Conservation (phyloP, 2,888 invertebrate species). For the Meiosimyza decipiens region DNA sequence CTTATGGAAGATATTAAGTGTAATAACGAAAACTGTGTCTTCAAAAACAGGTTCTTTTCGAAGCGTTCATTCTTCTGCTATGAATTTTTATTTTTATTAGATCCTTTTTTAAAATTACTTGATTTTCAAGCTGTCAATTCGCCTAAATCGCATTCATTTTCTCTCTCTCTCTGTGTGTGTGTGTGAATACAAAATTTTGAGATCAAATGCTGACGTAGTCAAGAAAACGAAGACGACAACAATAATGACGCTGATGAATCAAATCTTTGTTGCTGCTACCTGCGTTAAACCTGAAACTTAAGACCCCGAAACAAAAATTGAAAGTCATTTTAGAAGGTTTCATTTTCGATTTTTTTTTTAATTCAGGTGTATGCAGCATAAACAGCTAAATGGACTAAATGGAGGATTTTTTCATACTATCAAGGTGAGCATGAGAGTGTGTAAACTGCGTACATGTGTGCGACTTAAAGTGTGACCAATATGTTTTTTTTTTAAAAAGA, state of each 20-base stretch:
- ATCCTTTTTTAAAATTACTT: constrained; percentile 13
- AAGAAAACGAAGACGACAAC: too few relatives aligned
- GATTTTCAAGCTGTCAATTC: not conserved
- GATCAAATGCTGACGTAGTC: too few relatives aligned
- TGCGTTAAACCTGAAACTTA: constrained; percentile 10
- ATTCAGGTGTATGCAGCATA: constrained; percentile 3
- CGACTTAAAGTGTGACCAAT: too few relatives aligned
- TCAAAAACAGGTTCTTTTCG: constrained; percentile 31
- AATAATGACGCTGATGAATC: constrained; percentile 30
- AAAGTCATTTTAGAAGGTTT: constrained; percentile 48
- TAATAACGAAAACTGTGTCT: constrained; percentile 13
- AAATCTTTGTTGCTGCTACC: constrained; percentile 33
- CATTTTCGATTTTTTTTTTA: constrained; percentile 18
- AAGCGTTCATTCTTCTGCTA: not conserved
- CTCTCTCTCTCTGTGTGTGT: not conserved
- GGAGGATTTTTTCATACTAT: too few relatives aligned
- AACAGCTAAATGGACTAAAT: not conserved
- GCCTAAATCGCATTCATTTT: not conserved
- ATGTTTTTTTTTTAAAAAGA: too few relatives aligned
- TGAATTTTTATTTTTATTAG: constrained; percentile 23
- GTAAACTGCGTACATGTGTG: too few relatives aligned
- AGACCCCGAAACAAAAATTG: constrained; percentile 43
- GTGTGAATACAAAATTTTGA: not conserved
- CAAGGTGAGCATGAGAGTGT: not conserved
- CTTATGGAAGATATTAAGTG: not conserved